phyloP scores from a whole-genome alignment of 2,888 invertebrate genomes.

The Phyllotreta cruciferae region DNA sequence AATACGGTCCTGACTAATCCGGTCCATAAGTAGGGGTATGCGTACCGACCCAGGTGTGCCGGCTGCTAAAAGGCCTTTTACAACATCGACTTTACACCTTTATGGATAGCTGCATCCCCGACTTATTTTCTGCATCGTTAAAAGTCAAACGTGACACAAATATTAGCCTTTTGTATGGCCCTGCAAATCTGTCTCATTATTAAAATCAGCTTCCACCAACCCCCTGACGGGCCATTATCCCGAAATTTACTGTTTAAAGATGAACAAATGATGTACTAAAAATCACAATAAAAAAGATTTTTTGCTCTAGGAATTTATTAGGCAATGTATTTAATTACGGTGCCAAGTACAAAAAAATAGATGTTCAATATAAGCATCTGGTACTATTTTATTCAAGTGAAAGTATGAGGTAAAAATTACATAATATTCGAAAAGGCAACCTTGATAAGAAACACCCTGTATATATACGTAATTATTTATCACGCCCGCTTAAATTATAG shows the following conservation, averaged over 20 bases:
- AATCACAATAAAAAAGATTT: slow-evolving; percentile 36
- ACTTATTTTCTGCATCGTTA: slow-evolving; percentile 59
- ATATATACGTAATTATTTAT: too few species aligned
- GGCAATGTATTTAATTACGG: too few species aligned
- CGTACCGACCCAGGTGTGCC: slow-evolving; percentile 55
- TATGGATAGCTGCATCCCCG: slow-evolving; percentile 54
- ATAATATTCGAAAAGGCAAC: too few species aligned
- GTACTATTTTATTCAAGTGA: too few species aligned
- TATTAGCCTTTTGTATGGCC: slow-evolving; percentile 40
- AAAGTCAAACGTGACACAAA: slow-evolving; percentile 50
- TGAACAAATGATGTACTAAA: slow-evolving; percentile 45
- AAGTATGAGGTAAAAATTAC: too few species aligned
- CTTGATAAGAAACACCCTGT: too few species aligned
- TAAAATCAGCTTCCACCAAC: slow-evolving; percentile 42
- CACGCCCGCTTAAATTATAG: too few species aligned
- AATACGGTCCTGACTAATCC: not conserved
- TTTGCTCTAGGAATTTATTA: too few species aligned
- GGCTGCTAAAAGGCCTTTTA: slow-evolving; percentile 53
- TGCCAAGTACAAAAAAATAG: too few species aligned
- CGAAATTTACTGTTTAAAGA: slow-evolving; percentile 48
- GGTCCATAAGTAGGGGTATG: slow-evolving; percentile 45
- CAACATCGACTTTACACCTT: slow-evolving; percentile 52
- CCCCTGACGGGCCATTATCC: slow-evolving; percentile 42
- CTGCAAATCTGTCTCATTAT: slow-evolving; percentile 47
- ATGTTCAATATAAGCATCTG: too few species aligned